Evolutionary conservation across 2,113 vertebrate species (phyloP).

Genomic region (Fregata magnificens): DNA sequence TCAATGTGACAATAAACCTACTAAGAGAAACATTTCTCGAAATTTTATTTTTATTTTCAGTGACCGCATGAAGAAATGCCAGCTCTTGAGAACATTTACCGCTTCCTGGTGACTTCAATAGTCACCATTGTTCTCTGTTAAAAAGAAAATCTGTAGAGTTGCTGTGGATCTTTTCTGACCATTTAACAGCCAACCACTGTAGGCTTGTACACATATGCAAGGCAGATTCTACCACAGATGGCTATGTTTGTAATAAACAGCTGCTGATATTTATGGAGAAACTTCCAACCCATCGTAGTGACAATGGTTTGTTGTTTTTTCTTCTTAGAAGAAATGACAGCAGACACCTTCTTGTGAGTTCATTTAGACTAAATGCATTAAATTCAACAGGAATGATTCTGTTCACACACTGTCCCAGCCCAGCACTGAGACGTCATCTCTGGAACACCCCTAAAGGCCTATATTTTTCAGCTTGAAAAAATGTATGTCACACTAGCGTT

Average conservation of each 20-base stretch:
- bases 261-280: neutral
- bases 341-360: neutral
- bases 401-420: neutral
- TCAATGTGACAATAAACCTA: neutral
- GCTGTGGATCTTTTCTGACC: neutral
- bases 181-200: neutral
- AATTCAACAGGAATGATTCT: neutral
- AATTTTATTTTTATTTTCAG: neutral
- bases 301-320: neutral
- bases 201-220: neutral
- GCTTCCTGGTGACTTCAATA: neutral
- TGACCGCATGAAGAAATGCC: neutral
- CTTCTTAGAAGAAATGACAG: neutral
- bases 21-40: neutral
- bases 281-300: neutral
- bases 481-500: neutral
- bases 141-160: neutral
- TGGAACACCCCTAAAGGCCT: neutral
- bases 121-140: too few species aligned
- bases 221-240: neutral
- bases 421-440: neutral
- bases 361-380: neutral
- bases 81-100: neutral
- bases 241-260: neutral
- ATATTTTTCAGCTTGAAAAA: neutral